Conservation (phyloP, 2,113 vertebrate genomes). For the Oreocharis arfaki region DNA sequence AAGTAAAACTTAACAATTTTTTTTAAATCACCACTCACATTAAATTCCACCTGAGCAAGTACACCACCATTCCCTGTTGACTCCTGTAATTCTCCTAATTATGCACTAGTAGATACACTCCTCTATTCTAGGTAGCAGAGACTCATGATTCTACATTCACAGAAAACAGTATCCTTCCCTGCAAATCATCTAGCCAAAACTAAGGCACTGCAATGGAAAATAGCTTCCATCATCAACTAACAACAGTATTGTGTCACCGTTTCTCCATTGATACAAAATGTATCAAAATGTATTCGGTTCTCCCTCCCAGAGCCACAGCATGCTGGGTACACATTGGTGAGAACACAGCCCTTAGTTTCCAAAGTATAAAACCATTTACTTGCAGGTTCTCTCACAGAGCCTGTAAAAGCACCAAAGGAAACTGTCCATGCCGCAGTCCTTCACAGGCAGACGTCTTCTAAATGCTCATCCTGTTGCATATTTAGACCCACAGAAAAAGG, state of each 20-base stretch:
- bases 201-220: background rate
- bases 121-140: background rate
- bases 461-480: background rate
- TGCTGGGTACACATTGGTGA: accelerated
- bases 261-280: background rate
- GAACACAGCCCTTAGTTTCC: background rate
- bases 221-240: background rate
- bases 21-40: background rate
- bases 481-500: background rate
- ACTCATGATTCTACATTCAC: background rate
- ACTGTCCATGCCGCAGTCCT: background rate
- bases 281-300: background rate
- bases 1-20: background rate
- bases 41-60: background rate
- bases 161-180: background rate
- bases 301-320: background rate
- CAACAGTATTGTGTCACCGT: background rate
- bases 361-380: background rate
- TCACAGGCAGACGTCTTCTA: background rate
- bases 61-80: background rate
- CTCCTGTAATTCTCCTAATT: background rate
- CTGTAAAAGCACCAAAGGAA: background rate
- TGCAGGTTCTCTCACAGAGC: background rate
- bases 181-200: background rate
- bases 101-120: background rate